A percentile compares a stretch with the other conserved stretches of the same genome.
phyloP scores from a whole-genome alignment of 2,888 invertebrate genomes.

The Cheilosia vernalis region DNA sequence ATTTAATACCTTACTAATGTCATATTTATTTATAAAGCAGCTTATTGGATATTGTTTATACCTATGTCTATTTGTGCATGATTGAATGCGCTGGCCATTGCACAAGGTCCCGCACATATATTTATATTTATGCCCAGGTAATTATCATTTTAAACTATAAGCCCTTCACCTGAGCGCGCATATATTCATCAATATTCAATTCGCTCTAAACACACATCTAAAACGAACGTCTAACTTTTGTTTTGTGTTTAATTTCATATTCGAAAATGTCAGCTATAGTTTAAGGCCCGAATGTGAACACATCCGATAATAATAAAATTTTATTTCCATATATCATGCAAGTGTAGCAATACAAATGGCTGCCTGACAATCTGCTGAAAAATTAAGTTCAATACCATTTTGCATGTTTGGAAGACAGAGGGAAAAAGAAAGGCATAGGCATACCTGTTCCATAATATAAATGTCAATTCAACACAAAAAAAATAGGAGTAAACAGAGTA shows the following conservation, averaged over 20 bases:
- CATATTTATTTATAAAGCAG: constrained; percentile 47
- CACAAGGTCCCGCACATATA: constrained; percentile 42
- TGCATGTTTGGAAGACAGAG: constrained; percentile 50
- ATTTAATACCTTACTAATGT: constrained; percentile 40
- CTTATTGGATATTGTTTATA: constrained; percentile 42
- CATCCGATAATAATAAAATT: constrained; percentile 70
- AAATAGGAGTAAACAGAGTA: neutral
- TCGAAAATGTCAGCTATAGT: constrained; percentile 61
- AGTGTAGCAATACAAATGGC: constrained; percentile 8
- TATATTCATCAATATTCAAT: constrained; percentile 71
- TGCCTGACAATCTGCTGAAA: constrained; percentile 29
- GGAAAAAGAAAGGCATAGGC: constrained; percentile 14
- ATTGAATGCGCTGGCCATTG: constrained; percentile 7
- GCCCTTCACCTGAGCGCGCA: constrained; percentile 40
- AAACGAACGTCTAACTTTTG: constrained; percentile 50
- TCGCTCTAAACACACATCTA: constrained; percentile 33
- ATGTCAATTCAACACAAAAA: constrained; percentile 47
- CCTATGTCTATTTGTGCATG: no score
- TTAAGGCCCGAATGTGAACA: constrained; percentile 61
- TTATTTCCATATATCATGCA: constrained; percentile 68
- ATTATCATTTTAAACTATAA: constrained; percentile 62
- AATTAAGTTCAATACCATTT: constrained; percentile 65
- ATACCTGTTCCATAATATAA: constrained; percentile 46
- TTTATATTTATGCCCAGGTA: constrained; percentile 45
- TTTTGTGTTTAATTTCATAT: constrained; percentile 55